Conservation (phyloP, 2,888 invertebrate species). For the Cyrtodaria siliqua region DNA sequence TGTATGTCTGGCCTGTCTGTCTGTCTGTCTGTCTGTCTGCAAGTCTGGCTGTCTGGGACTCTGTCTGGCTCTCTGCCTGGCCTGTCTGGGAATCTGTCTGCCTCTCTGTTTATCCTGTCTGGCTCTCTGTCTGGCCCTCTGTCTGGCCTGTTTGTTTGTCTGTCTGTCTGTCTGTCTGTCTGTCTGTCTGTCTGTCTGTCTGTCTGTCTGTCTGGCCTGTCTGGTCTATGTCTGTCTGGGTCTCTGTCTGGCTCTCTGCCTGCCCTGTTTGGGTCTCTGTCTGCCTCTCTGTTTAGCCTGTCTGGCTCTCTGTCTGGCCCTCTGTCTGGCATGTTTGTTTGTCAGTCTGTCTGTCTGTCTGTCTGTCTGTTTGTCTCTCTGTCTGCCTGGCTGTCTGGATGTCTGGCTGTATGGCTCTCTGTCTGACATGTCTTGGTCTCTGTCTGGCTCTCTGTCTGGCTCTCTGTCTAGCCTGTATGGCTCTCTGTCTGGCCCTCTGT, state of each 20-base stretch:
- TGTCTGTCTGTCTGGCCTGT: constrained; percentile 4
- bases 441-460: too few species aligned
- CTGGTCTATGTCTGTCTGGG: background rate
- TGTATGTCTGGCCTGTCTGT: background rate
- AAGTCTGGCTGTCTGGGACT: too few species aligned
- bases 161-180: constrained; percentile 4
- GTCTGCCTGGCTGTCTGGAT: too few species aligned
- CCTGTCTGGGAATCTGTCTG: background rate
- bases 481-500: too few species aligned
- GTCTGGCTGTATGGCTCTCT: too few species aligned
- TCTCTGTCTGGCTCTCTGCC: background rate
- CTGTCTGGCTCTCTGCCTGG: too few species aligned
- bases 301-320: constrained; percentile 8
- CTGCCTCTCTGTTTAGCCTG: background rate
- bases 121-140: background rate
- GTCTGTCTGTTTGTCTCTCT: too few species aligned
- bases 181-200: constrained; percentile 4
- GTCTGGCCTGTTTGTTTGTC: background rate
- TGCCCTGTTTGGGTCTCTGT: too few species aligned
- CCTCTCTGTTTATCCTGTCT: constrained; percentile 2
- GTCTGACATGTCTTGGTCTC: too few species aligned
- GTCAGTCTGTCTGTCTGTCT: too few species aligned
- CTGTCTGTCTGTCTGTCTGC: too few species aligned
- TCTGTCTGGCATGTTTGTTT: constrained; percentile 1
- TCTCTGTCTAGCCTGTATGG: too few species aligned